Evolutionary conservation across 2,113 vertebrate genomes (phyloP).

Genomic region (Rana temporaria): DNA sequence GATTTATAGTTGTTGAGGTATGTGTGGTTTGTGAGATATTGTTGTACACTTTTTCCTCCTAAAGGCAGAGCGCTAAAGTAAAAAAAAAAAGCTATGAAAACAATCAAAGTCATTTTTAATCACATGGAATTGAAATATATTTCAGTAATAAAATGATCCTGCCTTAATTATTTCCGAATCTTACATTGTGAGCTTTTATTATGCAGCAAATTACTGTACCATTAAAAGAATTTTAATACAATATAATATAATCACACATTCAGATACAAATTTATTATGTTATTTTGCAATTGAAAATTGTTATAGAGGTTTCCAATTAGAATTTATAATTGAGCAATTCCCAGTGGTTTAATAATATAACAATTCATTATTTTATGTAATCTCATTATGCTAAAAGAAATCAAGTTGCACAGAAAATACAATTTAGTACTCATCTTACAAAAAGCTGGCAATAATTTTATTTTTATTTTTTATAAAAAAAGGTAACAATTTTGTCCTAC

Average conservation of each 20-base stretch:
- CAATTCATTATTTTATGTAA: conserved; percentile 49
- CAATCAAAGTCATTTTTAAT: conserved; percentile 11
- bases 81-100: conserved; percentile 34
- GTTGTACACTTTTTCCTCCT: background rate
- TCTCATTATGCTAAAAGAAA: conserved; percentile 40
- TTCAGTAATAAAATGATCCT: conserved; percentile 50
- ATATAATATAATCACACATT: conserved; percentile 54
- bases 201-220: conserved; percentile 52
- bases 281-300: conserved; percentile 54
- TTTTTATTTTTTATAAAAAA: background rate
- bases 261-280: conserved; percentile 55
- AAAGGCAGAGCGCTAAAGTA: background rate
- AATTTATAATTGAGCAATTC: conserved; percentile 57
- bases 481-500: conserved; percentile 5
- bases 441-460: background rate
- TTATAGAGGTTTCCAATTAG: conserved; percentile 52
- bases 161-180: conserved; percentile 50
- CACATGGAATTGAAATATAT: conserved; percentile 17
- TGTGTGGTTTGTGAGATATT: background rate
- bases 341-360: conserved; percentile 47
- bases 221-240: conserved; percentile 53
- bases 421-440: conserved; percentile 7
- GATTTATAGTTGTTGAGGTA: no score
- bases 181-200: conserved; percentile 50
- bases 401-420: conserved; percentile 28